Evolutionary conservation across 2,113 vertebrate species (phyloP).

Genomic region (Dinomys branickii): DNA sequence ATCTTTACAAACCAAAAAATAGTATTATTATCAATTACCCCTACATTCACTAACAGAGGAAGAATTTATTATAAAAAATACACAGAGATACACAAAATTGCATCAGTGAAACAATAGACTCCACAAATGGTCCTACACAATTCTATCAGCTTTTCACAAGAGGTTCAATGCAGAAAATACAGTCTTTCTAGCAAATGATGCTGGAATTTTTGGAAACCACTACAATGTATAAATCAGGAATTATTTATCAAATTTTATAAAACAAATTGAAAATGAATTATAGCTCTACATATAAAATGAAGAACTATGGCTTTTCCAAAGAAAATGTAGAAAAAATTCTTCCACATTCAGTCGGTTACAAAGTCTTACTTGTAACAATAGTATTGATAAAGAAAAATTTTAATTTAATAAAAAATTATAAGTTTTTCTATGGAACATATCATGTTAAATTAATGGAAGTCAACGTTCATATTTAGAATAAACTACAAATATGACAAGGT

Average conservation of each 20-base stretch:
- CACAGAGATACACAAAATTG: neutral
- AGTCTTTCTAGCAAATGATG: neutral
- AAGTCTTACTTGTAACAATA: neutral
- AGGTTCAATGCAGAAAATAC: neutral
- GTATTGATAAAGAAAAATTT: neutral
- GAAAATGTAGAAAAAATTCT: neutral
- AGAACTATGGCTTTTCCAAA: neutral
- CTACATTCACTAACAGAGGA: neutral
- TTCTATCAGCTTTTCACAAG: neutral
- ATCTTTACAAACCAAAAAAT: neutral
- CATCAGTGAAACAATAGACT: neutral
- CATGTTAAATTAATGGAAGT: neutral
- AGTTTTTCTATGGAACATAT: neutral
- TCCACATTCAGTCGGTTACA: neutral
- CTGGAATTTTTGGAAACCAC: neutral
- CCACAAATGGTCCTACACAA: neutral
- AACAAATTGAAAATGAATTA: neutral
- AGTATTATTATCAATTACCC: neutral
- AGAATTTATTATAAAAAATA: neutral
- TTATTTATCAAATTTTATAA: neutral
- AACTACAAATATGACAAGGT: neutral
- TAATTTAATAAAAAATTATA: neutral
- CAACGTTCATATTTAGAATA: neutral
- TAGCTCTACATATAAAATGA: neutral
- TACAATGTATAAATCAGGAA: neutral